phyloP scores from a whole-genome alignment of 2,797 vertebrate genomes.

The Merluccius polli region DNA sequence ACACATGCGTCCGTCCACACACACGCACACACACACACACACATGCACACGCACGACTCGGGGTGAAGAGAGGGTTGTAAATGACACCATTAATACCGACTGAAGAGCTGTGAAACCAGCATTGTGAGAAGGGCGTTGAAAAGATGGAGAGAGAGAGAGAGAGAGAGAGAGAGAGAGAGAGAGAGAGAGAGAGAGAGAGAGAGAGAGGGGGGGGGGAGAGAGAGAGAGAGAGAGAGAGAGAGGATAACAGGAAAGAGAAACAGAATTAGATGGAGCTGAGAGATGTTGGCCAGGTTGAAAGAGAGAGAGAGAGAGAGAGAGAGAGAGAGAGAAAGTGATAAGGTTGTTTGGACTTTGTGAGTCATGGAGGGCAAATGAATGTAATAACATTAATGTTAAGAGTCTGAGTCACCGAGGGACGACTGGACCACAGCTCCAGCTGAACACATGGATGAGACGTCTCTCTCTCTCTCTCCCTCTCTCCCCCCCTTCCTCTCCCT shows the following conservation, averaged over 20 bases:
- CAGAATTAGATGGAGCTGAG: conserved; percentile 18
- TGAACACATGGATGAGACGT: conserved; percentile 28
- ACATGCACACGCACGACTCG: conserved; percentile 1
- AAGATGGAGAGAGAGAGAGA: not conserved
- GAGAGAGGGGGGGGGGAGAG: conserved; percentile 8
- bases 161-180: too few relatives aligned
- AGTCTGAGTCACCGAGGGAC: conserved; percentile 21
- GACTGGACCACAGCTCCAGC: conserved; percentile 11
- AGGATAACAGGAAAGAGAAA: too few relatives aligned
- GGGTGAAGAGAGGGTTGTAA: conserved; percentile 56
- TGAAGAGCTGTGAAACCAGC: not conserved
- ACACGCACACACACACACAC: not conserved
- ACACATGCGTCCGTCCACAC: not conserved
- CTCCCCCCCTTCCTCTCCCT: not conserved
- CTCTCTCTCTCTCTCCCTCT: conserved; percentile 15
- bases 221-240: conserved; percentile 27
- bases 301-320: conserved; percentile 18
- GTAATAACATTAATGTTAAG: not conserved
- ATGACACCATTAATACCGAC: conserved; percentile 41
- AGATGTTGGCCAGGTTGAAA: conserved; percentile 34
- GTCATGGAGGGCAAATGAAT: conserved; percentile 19
- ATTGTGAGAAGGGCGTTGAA: not conserved
- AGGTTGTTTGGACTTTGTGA: conserved; percentile 15
- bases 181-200: too few relatives aligned
- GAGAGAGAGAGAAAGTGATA: conserved; percentile 24